A percentile compares a stretch with the other conserved stretches of the same genome.
Evolutionary conservation across 1,140 invertebrate genomes (phyloP).

Genomic region (Ips nitidus): DNA sequence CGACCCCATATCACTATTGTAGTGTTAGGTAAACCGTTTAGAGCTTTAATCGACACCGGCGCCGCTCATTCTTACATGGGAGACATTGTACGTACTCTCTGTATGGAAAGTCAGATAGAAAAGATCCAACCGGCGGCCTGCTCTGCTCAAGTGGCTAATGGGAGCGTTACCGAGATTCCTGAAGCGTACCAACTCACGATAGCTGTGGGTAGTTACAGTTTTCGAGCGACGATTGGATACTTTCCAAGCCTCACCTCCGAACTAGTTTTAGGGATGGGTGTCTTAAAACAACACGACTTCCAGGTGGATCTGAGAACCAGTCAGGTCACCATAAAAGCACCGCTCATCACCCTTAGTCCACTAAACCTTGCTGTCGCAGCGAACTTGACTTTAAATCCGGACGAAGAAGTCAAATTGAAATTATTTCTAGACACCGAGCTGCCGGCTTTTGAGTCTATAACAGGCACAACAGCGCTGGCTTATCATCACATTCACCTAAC

Average conservation of each 20-base stretch:
- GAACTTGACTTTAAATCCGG: too few relatives aligned
- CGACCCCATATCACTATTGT: conserved; percentile 6
- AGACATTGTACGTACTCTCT: conserved; percentile 11
- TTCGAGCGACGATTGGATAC: background rate
- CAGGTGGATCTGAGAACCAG: too few relatives aligned
- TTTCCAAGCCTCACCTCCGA: conserved; percentile 6
- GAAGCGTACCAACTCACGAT: background rate
- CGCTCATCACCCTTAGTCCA: too few relatives aligned
- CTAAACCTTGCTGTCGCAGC: too few relatives aligned
- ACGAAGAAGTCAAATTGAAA: too few relatives aligned
- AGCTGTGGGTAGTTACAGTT: background rate
- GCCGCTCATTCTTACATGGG: conserved; percentile 13
- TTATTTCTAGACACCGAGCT: too few relatives aligned
- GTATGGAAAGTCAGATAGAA: background rate
- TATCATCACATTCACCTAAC: too few relatives aligned
- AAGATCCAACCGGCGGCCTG: background rate
- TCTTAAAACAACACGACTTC: too few relatives aligned
- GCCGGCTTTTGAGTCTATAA: too few relatives aligned
- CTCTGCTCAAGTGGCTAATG: conserved; percentile 4
- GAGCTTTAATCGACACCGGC: conserved; percentile 20
- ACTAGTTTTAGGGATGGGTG: too few relatives aligned
- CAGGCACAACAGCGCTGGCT: too few relatives aligned
- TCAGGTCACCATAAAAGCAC: too few relatives aligned
- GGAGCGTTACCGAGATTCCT: background rate
- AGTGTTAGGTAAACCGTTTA: background rate